Conservation (phyloP, 1,140 invertebrate genomes). For the Drosophila ercepeae region DNA sequence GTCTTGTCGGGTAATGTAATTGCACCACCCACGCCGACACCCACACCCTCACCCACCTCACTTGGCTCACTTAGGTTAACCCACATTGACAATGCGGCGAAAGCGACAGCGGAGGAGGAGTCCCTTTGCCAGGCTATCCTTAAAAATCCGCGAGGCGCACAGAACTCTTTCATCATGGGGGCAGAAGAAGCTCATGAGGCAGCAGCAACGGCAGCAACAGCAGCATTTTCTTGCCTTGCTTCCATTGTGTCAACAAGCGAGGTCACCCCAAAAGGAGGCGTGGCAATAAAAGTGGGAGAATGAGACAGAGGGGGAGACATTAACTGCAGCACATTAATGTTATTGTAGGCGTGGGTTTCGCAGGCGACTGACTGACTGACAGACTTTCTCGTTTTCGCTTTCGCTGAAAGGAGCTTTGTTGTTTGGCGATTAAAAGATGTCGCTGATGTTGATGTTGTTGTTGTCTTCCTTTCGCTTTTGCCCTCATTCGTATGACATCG, state of each 20-base stretch:
- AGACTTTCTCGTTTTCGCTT: constrained; percentile 15
- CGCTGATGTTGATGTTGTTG: constrained; percentile 34
- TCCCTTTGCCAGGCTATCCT: constrained; percentile 25
- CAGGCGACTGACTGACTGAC: constrained; percentile 54
- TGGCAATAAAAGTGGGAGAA: background rate
- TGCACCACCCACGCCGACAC: background rate
- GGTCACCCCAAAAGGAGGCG: constrained; percentile 40
- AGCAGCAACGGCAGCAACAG: constrained; percentile 15
- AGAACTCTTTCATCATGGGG: constrained; percentile 49
- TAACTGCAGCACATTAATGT: constrained; percentile 78
- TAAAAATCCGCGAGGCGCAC: constrained; percentile 34
- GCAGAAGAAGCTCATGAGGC: background rate
- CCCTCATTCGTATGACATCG: constrained; percentile 66
- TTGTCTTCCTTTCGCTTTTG: constrained; percentile 69
- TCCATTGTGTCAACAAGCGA: constrained; percentile 76
- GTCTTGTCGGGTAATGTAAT: constrained; percentile 2
- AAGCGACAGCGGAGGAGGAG: too few relatives aligned
- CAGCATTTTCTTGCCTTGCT: constrained; percentile 47
- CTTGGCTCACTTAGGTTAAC: constrained; percentile 72
- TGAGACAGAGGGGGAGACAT: constrained; percentile 29
- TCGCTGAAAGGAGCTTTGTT: constrained; percentile 61
- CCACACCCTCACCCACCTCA: constrained; percentile 3
- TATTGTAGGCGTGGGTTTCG: constrained; percentile 72
- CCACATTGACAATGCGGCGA: constrained; percentile 69
- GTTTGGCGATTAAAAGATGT: constrained; percentile 80